Evolutionary conservation across 2,797 vertebrate species (phyloP), one percentile per base, ranked within the genome.

Genomic region (Microctenopoma lineatum): DNA sequence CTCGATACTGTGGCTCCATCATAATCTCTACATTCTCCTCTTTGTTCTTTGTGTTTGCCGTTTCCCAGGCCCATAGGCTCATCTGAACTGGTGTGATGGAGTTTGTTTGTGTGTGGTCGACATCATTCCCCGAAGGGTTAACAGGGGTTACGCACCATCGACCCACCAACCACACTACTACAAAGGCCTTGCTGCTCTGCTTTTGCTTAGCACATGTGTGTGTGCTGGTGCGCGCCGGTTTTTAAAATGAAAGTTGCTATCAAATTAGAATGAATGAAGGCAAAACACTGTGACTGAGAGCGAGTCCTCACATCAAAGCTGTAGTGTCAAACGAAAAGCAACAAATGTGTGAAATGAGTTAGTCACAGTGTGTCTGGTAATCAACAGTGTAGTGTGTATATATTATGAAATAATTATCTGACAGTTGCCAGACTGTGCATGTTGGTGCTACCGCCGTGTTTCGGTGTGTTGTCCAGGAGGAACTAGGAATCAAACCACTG

Each of bases 61-160:
- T 83, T 89, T 91, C 87, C 84, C 88, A 60, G 89, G 67, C 82
- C 81, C 77, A 77, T 73, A 64, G 84, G 89, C 91, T 92, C 89
- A 93, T 93, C 91, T 94, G 88, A 94, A 91, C 90, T 89, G 87
- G 84, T 85, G 90, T 94, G 92, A 94, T 94, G 89, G 92, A 90
- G 93, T 94, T 94, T 94, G 91, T 94, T 94, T 94, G 92, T 95
- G 91, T 89, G 89, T 78, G 89, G 84, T 80, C 85, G 85, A 93
- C 93, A 93, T 93, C 90, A 92, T 92, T 94, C 92, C 89, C 82
- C 59, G 64, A 90, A 84, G 90, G 93, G 94, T 94, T 94, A 94
- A 94, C 90, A 92, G 87, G 89, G 92, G 93, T 94, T 87, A 92
- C 77, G 84, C 82, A 68, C 88, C 90, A 91, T 88, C 83, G 86